Evolutionary conservation across 2,113 vertebrate genomes (phyloP).

Genomic region (Copsychus sechellarum): DNA sequence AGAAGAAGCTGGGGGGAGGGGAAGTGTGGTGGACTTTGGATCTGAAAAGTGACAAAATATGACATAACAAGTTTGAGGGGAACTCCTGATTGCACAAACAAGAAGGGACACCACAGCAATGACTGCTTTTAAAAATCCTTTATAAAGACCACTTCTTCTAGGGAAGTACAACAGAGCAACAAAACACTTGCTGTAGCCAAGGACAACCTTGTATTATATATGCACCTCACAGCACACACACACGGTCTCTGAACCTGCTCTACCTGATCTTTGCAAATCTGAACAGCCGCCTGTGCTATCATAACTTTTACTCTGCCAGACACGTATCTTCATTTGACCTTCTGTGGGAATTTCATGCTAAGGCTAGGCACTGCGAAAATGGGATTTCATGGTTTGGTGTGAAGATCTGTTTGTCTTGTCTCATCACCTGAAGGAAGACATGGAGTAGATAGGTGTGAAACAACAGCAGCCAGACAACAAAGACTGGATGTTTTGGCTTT

Average conservation of each 20-base stretch:
- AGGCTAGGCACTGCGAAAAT: neutral
- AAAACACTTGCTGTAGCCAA: neutral
- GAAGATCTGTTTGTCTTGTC: neutral
- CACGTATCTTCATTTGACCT: neutral
- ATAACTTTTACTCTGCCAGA: neutral
- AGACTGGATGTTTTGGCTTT: neutral
- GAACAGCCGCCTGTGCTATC: neutral
- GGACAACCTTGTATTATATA: neutral
- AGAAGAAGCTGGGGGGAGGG: neutral
- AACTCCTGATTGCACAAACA: neutral
- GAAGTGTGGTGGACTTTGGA: neutral
- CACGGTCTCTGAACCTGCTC: neutral
- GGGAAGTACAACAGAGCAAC: neutral
- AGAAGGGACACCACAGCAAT: neutral
- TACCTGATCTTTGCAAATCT: neutral
- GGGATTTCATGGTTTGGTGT: neutral
- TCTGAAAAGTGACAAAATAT: neutral
- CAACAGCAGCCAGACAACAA: neutral
- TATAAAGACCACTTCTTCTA: neutral
- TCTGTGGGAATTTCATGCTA: neutral
- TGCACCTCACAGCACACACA: neutral
- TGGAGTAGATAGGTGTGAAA: neutral
- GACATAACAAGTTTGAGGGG: neutral
- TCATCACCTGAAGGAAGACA: neutral
- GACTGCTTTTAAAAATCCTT: neutral